phyloP scores from a whole-genome alignment of 2,888 invertebrate genomes.

The Drosophila pseudotakahashii region DNA sequence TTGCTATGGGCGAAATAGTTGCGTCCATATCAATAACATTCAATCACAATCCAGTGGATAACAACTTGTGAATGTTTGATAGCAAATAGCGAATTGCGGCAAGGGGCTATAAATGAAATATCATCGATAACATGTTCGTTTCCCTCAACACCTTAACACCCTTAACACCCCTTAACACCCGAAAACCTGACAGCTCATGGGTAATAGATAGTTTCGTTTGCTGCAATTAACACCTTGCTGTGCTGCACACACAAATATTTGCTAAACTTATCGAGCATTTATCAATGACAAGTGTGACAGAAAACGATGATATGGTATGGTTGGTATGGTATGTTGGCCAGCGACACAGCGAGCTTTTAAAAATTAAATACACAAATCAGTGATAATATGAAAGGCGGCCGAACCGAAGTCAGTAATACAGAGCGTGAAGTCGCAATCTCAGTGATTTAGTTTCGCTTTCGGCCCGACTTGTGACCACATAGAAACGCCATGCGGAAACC shows the following conservation, averaged over 20 bases:
- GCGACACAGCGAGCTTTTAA: conserved; percentile 39
- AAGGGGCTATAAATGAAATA: conserved; percentile 34
- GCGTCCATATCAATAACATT: conserved; percentile 22
- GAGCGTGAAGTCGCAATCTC: conserved; percentile 24
- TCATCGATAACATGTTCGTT: conserved; percentile 19
- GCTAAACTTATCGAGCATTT: conserved; percentile 64
- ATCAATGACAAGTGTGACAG: conserved; percentile 61
- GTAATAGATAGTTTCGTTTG: conserved; percentile 61
- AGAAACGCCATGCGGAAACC: conserved; percentile 8
- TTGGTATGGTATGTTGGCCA: neutral
- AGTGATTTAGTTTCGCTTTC: conserved; percentile 27
- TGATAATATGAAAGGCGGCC: conserved; percentile 3
- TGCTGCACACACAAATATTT: conserved; percentile 68
- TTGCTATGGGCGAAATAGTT: conserved; percentile 1
- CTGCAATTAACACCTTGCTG: conserved; percentile 69
- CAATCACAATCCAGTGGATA: conserved; percentile 30
- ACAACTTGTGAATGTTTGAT: conserved; percentile 17
- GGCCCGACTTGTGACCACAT: neutral
- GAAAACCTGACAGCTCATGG: conserved; percentile 47
- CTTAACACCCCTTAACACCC: neutral
- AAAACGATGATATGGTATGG: conserved; percentile 6
- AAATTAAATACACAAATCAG: conserved; percentile 21
- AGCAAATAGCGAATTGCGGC: neutral
- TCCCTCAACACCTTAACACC: neutral
- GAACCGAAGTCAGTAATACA: neutral